Evolutionary conservation across 1,140 invertebrate genomes (phyloP).

Genomic region (Listronotus bonariensis): DNA sequence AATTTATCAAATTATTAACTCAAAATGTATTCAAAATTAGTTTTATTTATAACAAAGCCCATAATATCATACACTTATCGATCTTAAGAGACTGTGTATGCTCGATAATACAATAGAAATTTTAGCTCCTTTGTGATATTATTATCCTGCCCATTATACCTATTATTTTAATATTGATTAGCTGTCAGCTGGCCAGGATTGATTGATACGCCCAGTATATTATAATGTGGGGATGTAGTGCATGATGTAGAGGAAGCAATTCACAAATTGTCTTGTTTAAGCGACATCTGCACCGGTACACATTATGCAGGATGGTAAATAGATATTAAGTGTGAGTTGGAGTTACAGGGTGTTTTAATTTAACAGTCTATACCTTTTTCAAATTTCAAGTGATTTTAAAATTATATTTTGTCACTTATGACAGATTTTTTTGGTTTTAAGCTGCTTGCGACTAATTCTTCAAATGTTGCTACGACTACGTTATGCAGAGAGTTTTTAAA

Average conservation of each 20-base stretch:
- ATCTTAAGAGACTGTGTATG: conserved; percentile 29
- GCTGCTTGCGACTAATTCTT: no score
- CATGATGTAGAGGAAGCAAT: conserved; percentile 28
- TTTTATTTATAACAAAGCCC: conserved; percentile 18
- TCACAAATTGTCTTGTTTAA: conserved; percentile 30
- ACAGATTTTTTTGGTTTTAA: no score
- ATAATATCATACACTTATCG: conserved; percentile 16
- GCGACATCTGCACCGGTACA: conserved; percentile 25
- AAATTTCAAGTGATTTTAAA: no score
- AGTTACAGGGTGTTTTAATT: no score
- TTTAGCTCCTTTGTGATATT: conserved; percentile 32
- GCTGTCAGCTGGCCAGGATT: conserved; percentile 24
- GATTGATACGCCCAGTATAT: conserved; percentile 34
- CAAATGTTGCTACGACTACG: no score
- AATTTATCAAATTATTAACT: neutral
- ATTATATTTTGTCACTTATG: no score
- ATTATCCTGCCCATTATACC: conserved; percentile 29
- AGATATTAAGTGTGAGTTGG: no score
- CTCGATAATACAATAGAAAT: conserved; percentile 30
- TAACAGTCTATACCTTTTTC: no score
- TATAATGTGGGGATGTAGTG: conserved; percentile 28
- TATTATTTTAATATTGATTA: conserved; percentile 37
- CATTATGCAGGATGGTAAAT: conserved; percentile 3
- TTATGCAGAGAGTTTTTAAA: no score
- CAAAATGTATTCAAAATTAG: conserved; percentile 11